Conservation (phyloP, 2,113 vertebrate genomes). For the Sardina pilchardus region DNA sequence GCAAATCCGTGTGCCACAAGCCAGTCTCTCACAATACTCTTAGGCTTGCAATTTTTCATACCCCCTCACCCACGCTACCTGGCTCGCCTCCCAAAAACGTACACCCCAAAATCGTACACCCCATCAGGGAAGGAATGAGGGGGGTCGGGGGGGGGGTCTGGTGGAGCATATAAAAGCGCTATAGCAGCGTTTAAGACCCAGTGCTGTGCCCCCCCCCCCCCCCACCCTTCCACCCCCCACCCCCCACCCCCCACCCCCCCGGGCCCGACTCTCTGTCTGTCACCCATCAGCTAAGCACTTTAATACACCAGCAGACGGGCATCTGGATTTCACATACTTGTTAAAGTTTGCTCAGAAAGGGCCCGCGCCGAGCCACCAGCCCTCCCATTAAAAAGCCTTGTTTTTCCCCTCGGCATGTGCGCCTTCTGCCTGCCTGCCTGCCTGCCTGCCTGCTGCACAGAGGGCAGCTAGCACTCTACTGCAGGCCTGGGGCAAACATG, state of each 20-base stretch:
- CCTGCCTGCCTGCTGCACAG: not conserved
- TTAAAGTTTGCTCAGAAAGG: constrained; percentile 47
- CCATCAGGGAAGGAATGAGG: no score
- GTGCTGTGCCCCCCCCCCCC: not conserved
- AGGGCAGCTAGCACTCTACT: no score
- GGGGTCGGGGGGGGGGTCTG: no score
- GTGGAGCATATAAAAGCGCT: not conserved
- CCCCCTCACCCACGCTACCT: not conserved
- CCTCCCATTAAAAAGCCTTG: constrained; percentile 42
- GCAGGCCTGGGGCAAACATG: not conserved
- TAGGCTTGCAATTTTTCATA: not conserved
- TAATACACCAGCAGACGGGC: constrained; percentile 38
- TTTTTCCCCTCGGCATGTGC: constrained; percentile 31
- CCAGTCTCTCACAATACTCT: not conserved
- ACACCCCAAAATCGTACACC: not conserved
- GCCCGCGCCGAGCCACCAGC: constrained; percentile 29
- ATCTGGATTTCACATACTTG: constrained; percentile 50
- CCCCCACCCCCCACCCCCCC: not conserved
- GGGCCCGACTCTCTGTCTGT: constrained; percentile 37
- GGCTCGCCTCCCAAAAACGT: not conserved
- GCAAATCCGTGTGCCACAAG: no score
- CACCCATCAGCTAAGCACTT: constrained; percentile 37
- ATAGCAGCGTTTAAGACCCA: not conserved
- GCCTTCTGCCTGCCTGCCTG: not conserved
- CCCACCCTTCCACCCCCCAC: no score